Percentiles rank a stretch among this genome's conserved stretches.
Evolutionary conservation across 2,113 vertebrate genomes (phyloP).

Genomic region (Salvelinus fontinalis): DNA sequence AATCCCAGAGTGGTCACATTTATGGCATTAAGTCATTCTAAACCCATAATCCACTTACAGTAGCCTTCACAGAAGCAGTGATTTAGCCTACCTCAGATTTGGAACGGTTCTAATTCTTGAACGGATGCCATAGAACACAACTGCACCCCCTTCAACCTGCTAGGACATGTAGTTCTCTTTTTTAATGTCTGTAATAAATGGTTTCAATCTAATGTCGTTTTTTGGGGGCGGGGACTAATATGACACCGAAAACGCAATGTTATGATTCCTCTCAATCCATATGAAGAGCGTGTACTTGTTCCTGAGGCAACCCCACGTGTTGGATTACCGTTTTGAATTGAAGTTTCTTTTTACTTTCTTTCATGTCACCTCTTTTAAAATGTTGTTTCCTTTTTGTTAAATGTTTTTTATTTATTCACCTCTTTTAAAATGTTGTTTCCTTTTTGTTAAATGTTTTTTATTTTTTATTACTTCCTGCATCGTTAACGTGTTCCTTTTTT

Average conservation of each 20-base stretch:
- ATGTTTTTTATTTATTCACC: slow-evolving; percentile 63
- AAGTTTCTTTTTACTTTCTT: slow-evolving; percentile 68
- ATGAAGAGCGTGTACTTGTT: slow-evolving; percentile 30
- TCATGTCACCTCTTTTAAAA: slow-evolving; percentile 50
- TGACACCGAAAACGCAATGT: background rate
- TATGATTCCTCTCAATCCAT: background rate
- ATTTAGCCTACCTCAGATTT: background rate
- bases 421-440: slow-evolving; percentile 60
- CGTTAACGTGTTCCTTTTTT: slow-evolving; percentile 70
- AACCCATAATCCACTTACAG: slow-evolving; percentile 36
- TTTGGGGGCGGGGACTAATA: no score
- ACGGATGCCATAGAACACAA: background rate
- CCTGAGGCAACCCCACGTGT: no score
- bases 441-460: slow-evolving; percentile 63
- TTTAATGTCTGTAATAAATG: background rate
- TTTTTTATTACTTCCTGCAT: slow-evolving; percentile 76
- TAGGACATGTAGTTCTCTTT: background rate
- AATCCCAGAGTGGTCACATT: slow-evolving; percentile 3
- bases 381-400: slow-evolving; percentile 57
- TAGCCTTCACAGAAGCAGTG: background rate
- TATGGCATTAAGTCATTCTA: slow-evolving; percentile 60
- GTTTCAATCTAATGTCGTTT: background rate
- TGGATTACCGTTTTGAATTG: no score
- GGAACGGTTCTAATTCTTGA: background rate
- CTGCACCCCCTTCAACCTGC: background rate